Percentiles rank a stretch among this genome's conserved stretches.
phyloP scores from a whole-genome alignment of 2,113 vertebrate species.

The Cettia cetti region DNA sequence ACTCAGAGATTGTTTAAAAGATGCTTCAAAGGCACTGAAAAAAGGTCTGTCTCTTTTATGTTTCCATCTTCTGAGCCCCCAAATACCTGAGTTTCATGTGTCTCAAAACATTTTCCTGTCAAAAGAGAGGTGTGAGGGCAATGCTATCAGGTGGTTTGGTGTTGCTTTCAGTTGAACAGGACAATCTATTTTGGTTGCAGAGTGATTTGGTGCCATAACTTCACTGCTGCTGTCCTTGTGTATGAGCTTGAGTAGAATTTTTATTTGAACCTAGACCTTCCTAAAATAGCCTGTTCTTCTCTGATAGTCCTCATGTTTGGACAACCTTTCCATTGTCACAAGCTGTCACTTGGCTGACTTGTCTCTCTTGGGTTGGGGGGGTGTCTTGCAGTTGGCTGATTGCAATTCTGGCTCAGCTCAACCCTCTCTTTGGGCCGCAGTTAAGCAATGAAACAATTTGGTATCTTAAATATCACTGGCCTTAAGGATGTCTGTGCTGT shows the following conservation, averaged over 20 bases:
- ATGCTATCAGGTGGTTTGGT: not conserved
- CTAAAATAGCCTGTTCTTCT: not conserved
- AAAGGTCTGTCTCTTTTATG: not conserved
- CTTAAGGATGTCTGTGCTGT: constrained; percentile 63
- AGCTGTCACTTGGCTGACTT: not conserved
- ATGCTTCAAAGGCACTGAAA: not conserved
- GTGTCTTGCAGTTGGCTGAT: constrained; percentile 90
- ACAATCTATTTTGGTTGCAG: not conserved
- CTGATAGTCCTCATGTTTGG: not conserved
- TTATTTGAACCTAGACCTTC: not conserved
- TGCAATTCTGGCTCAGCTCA: constrained; percentile 93
- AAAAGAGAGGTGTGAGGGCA: not conserved
- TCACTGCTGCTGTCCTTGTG: not conserved
- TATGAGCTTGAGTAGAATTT: not conserved
- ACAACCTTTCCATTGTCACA: not conserved
- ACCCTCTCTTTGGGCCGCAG: constrained; percentile 91
- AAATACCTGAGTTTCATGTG: not conserved
- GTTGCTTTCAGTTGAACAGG: not conserved
- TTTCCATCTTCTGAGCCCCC: not conserved
- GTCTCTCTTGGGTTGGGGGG: constrained; percentile 34
- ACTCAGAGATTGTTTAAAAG: not conserved
- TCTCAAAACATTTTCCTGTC: not conserved
- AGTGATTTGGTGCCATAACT: not conserved
- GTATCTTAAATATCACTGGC: constrained; percentile 88
- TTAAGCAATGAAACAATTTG: constrained; percentile 85